Evolutionary conservation across 1,140 invertebrate genomes (phyloP).

Genomic region (Ostrea edulis): DNA sequence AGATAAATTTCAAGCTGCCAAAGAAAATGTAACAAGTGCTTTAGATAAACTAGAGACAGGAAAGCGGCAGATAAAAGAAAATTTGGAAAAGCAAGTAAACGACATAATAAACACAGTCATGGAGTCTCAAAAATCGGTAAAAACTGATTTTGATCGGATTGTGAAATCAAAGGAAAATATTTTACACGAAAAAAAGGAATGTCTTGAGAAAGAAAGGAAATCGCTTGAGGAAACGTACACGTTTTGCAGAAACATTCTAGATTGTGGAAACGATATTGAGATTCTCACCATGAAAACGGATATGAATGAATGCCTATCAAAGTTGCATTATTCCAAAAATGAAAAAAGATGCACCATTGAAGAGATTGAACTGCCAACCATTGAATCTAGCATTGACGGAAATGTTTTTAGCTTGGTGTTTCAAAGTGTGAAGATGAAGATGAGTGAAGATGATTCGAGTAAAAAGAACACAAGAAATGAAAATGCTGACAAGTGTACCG

Average conservation of each 20-base stretch:
- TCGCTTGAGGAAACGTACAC: background rate
- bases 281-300: conserved; percentile 15
- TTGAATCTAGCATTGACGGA: background rate
- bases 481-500: background rate
- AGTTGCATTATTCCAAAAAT: background rate
- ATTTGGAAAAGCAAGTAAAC: background rate
- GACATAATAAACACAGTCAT: background rate
- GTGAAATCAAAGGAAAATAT: background rate
- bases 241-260: background rate
- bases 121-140: background rate
- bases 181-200: background rate
- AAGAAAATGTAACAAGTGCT: background rate
- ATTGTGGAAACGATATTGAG: conserved; percentile 8
- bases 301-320: background rate
- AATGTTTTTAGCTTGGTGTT: background rate
- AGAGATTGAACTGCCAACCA: background rate
- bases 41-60: background rate
- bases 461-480: background rate
- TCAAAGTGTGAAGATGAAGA: background rate
- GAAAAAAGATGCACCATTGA: background rate
- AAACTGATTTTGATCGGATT: background rate
- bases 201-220: background rate
- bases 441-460: background rate
- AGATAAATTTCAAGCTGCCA: background rate
- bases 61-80: background rate